Conservation (phyloP, 2,797 vertebrate genomes). For the Catostomus latipinnis region DNA sequence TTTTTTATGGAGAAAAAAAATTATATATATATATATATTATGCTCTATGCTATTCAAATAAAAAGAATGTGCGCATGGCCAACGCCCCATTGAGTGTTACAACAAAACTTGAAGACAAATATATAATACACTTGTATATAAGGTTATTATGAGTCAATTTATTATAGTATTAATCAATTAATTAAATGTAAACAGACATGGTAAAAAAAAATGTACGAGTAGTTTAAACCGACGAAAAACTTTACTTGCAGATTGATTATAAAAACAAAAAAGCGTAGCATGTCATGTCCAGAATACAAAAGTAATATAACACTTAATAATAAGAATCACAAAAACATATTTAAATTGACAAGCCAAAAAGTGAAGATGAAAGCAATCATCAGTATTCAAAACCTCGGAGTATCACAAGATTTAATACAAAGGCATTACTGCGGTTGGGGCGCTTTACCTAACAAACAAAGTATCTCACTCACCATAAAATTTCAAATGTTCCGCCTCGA, state of each 20-base stretch:
- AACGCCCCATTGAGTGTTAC: background rate
- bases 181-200: background rate
- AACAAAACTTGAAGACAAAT: background rate
- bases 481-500: constrained; percentile 62
- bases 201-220: no score
- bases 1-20: no score
- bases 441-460: constrained; percentile 48
- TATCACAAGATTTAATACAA: constrained; percentile 31
- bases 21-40: background rate
- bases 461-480: constrained; percentile 61
- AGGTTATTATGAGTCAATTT: background rate
- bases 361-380: background rate
- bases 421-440: constrained; percentile 42
- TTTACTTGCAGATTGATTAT: background rate
- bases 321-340: background rate
- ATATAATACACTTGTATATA: background rate
- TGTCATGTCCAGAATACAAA: background rate
- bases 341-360: background rate
- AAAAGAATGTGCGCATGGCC: background rate
- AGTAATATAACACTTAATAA: background rate
- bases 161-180: background rate
- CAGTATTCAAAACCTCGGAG: background rate
- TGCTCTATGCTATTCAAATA: background rate
- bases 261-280: background rate
- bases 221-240: background rate